A percentile compares a stretch with the other conserved stretches of the same genome.
phyloP scores from a whole-genome alignment of 2,888 invertebrate genomes.

The Drosophila bunnanda region DNA sequence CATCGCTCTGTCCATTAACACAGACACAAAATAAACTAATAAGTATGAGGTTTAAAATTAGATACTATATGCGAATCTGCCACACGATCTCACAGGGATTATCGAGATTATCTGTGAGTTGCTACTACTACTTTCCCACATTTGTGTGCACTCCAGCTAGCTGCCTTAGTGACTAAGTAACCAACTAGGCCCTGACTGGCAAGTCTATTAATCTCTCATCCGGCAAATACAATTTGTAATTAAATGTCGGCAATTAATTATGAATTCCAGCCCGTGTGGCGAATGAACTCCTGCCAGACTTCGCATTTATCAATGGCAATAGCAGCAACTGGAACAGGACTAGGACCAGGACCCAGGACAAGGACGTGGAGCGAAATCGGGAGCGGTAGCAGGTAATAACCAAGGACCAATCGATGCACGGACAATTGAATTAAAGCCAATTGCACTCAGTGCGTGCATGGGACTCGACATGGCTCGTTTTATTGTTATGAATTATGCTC shows the following conservation, averaged over 20 bases:
- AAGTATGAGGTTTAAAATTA: not conserved
- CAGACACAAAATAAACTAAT: not conserved
- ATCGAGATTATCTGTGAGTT: slow-evolving; percentile 8
- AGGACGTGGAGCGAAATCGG: not conserved
- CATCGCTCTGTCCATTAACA: too few relatives aligned
- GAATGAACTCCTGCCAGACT: slow-evolving; percentile 10
- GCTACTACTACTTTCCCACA: slow-evolving; percentile 17
- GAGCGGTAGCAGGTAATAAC: slow-evolving; percentile 34
- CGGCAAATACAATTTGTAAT: slow-evolving; percentile 34
- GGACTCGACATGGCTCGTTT: slow-evolving; percentile 13
- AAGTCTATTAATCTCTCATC: slow-evolving; percentile 32
- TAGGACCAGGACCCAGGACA: not conserved
- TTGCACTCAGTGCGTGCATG: slow-evolving; percentile 21
- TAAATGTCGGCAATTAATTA: slow-evolving; percentile 43
- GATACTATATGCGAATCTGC: not conserved
- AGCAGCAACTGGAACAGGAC: slow-evolving; percentile 1
- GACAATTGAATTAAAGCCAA: slow-evolving; percentile 54
- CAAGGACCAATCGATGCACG: slow-evolving; percentile 36
- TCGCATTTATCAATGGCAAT: slow-evolving; percentile 30
- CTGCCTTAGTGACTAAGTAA: slow-evolving; percentile 26
- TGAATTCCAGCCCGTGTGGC: slow-evolving; percentile 33
- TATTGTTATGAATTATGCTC: slow-evolving; percentile 41
- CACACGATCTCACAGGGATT: slow-evolving; percentile 4
- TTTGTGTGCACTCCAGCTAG: not conserved
- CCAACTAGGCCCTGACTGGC: slow-evolving; percentile 13